A percentile compares a stretch with the other conserved stretches of the same genome.
These are phyloP conservation scores for Folsomia manolachei DNA, from an alignment of 2,888 invertebrate species.

Conservation along the genomic window DNA sequence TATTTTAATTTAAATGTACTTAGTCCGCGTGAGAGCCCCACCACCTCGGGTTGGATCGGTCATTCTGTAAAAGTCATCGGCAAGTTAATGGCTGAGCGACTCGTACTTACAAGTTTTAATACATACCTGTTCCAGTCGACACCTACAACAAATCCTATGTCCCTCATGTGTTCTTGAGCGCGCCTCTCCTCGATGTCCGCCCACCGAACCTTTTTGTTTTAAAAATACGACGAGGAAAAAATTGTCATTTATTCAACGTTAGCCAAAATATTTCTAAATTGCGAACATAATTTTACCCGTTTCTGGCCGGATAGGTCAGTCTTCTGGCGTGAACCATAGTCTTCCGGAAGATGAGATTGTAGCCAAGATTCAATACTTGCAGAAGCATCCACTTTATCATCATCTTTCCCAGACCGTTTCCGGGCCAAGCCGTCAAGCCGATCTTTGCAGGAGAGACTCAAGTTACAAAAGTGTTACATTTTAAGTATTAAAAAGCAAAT, in stretches of 20 bases:
- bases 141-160: slow-evolving; percentile 94
- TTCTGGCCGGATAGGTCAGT: slow-evolving; percentile 73
- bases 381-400: slow-evolving; percentile 56
- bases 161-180: slow-evolving; percentile 86
- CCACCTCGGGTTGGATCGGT: slow-evolving; percentile 87
- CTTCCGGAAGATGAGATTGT: slow-evolving; percentile 67
- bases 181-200: slow-evolving; percentile 93
- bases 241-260: slow-evolving; percentile 2
- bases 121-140: slow-evolving; percentile 95
- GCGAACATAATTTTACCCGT: slow-evolving; percentile 66
- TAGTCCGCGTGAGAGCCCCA: slow-evolving; percentile 86
- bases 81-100: too few relatives aligned
- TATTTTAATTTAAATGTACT: slow-evolving; percentile 76
- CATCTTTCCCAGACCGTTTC: slow-evolving; percentile 59
- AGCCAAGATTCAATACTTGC: slow-evolving; percentile 89
- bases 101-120: too few relatives aligned
- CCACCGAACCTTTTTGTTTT: slow-evolving; percentile 81
- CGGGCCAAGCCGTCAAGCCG: slow-evolving; percentile 86
- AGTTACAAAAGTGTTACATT: background rate
- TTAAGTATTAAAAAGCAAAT: slow-evolving; percentile 50
- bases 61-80: too few relatives aligned
- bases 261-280: background rate
- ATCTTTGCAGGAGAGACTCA: slow-evolving; percentile 64
- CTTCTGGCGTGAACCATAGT: slow-evolving; percentile 60
- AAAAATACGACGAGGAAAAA: background rate